A percentile compares a stretch with the other conserved stretches of the same genome.
Conservation (phyloP, 2,888 invertebrate genomes). For the Microctonus brassicae region DNA sequence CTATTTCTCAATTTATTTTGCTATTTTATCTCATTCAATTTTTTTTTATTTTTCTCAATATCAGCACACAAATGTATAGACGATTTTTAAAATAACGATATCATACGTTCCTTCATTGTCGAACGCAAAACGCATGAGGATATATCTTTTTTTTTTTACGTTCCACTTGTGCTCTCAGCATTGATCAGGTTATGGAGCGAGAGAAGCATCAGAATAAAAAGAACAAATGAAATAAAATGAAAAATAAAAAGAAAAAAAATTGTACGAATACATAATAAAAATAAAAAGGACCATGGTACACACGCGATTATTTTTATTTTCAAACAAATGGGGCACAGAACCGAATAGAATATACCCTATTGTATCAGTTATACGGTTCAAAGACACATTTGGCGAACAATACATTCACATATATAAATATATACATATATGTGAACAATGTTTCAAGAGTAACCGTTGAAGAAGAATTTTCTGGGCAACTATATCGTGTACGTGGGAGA, state of each 20-base stretch:
- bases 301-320: conserved; percentile 2
- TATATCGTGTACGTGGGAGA: conserved; percentile 29
- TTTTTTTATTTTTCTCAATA: no score
- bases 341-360: conserved; percentile 15
- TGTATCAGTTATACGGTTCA: conserved; percentile 22
- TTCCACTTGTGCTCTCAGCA: conserved; percentile 2
- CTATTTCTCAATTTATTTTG: no score
- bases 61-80: neutral
- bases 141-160: conserved; percentile 14
- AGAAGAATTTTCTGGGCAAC: conserved; percentile 12
- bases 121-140: neutral
- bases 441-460: neutral
- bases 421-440: neutral
- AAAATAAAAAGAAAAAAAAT: neutral
- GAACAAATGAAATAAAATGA: neutral
- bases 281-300: neutral
- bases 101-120: conserved; percentile 6
- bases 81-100: conserved; percentile 4
- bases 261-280: neutral
- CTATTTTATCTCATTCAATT: no score
- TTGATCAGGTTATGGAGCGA: neutral
- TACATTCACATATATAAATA: neutral
- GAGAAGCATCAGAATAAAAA: neutral
- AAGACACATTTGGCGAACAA: neutral
- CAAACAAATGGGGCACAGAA: conserved; percentile 9